Evolutionary conservation across 30 jellyfish, hydroid and myxozoan species (phyloP).

Genomic region (Hydra vulgaris): DNA sequence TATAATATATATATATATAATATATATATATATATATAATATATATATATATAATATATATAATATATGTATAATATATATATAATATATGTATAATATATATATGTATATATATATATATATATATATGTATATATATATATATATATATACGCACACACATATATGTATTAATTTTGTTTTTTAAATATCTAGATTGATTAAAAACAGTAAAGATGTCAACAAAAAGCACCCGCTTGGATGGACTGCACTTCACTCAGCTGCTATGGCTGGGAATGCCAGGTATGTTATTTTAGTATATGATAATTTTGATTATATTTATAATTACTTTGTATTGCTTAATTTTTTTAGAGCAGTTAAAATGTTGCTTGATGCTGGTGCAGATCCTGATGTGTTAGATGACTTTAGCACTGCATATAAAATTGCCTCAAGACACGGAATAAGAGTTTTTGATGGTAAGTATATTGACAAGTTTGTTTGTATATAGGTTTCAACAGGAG

Average conservation of each 20-base stretch:
- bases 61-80: too few species aligned
- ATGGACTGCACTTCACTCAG: slow-evolving; percentile 91
- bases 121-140: too few species aligned
- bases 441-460: slow-evolving; percentile 67
- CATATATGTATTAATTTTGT: too few species aligned
- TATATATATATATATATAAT: too few species aligned
- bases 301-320: background rate
- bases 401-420: slow-evolving; percentile 61
- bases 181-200: too few species aligned
- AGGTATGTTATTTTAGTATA: slow-evolving; percentile 30
- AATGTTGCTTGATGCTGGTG: slow-evolving; percentile 70
- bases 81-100: too few species aligned
- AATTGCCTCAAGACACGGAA: slow-evolving; percentile 67
- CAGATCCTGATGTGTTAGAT: slow-evolving; percentile 70
- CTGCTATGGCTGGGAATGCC: slow-evolving; percentile 74
- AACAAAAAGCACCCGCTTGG: slow-evolving; percentile 73
- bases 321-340: background rate
- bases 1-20: too few species aligned
- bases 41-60: too few species aligned
- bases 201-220: slow-evolving; percentile 50
- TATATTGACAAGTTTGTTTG: background rate
- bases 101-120: too few species aligned
- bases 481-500: too few species aligned
- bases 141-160: too few species aligned
- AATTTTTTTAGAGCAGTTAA: slow-evolving; percentile 42